Evolutionary conservation across 2,888 invertebrate genomes (phyloP).

Genomic region (Noctua pronuba): DNA sequence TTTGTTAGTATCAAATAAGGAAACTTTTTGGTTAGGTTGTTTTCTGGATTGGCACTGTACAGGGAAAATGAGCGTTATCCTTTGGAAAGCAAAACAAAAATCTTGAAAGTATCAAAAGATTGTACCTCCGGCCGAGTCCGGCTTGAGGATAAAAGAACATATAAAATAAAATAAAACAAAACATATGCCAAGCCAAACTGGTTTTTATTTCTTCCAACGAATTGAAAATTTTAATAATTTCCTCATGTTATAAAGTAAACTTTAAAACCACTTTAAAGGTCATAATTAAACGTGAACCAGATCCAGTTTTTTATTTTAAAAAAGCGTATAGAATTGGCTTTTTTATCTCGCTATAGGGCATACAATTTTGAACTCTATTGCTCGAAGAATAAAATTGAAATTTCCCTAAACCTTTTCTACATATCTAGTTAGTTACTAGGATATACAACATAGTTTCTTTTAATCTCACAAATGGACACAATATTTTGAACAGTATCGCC

Average conservation of each 20-base stretch:
- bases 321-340: background rate
- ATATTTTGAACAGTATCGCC: background rate
- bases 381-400: background rate
- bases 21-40: background rate
- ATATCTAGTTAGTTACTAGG: background rate
- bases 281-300: background rate
- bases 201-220: slow-evolving; percentile 6
- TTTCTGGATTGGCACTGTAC: background rate
- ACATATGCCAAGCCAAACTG: background rate
- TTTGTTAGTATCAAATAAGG: background rate
- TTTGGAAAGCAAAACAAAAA: background rate
- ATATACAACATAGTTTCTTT: background rate
- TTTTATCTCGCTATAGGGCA: background rate
- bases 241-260: background rate
- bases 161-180: no score
- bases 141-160: background rate
- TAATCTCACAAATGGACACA: no score
- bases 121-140: background rate
- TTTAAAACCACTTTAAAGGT: slow-evolving; percentile 15
- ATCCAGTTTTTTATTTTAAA: background rate
- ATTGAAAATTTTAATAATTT: slow-evolving; percentile 6
- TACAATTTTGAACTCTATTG: background rate
- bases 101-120: background rate
- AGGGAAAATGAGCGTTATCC: background rate
- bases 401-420: background rate